These are phyloP conservation scores for Anniella stebbinsi DNA, from an alignment of 2,797 vertebrate genomes.

Conservation along the genomic window DNA sequence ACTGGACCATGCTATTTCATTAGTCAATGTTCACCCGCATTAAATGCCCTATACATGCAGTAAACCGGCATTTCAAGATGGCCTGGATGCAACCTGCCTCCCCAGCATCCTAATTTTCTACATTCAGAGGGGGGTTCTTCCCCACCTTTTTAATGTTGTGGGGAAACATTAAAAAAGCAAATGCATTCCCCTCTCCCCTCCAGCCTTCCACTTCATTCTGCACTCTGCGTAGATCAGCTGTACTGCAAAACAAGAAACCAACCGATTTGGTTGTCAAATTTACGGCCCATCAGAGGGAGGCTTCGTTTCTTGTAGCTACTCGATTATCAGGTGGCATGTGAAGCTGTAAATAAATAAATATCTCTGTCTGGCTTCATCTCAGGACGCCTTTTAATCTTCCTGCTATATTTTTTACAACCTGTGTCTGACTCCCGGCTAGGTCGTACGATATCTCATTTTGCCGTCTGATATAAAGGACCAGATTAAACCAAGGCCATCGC, in stretches of 20 bases:
- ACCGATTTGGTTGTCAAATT: conserved; percentile 19
- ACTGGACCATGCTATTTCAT: background rate
- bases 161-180: background rate
- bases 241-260: background rate
- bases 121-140: background rate
- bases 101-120: background rate
- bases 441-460: conserved; percentile 54
- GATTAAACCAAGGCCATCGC: conserved; percentile 20
- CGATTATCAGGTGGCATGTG: background rate
- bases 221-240: no score
- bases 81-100: background rate
- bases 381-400: conserved; percentile 75
- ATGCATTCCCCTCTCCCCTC: background rate
- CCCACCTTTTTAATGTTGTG: background rate
- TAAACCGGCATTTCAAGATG: background rate
- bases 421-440: background rate
- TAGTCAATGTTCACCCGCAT: background rate
- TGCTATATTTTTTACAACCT: conserved; percentile 59
- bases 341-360: conserved; percentile 60
- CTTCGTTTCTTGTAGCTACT: conserved; percentile 32
- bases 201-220: background rate
- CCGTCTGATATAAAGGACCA: conserved; percentile 27
- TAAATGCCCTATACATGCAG: background rate
- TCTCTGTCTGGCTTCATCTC: conserved; percentile 58
- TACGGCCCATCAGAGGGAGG: conserved; percentile 40